Evolutionary conservation across 2,113 vertebrate genomes (phyloP).

Genomic region (Indicator maculatus): DNA sequence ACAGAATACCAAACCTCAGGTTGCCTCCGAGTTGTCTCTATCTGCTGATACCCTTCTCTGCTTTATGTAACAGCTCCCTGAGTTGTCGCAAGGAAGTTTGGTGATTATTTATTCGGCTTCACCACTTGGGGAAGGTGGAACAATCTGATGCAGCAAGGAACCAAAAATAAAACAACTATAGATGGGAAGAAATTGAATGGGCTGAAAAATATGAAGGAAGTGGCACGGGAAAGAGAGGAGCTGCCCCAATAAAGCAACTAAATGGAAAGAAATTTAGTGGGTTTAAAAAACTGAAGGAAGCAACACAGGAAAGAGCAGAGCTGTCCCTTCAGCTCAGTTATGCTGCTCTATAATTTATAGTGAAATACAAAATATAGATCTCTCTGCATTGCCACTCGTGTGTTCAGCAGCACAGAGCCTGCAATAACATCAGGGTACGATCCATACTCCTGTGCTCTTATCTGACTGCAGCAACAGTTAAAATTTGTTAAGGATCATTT

Average conservation of each 20-base stretch:
- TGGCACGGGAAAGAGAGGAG: neutral
- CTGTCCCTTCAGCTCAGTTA: neutral
- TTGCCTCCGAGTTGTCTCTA: constrained; percentile 71
- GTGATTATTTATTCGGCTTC: neutral
- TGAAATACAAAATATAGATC: neutral
- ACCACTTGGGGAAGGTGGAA: neutral
- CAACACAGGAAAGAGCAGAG: neutral
- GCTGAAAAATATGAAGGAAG: neutral
- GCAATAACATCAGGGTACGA: neutral
- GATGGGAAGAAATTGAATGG: neutral
- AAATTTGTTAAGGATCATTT: constrained; percentile 14
- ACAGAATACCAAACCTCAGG: constrained; percentile 72
- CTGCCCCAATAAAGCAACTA: neutral
- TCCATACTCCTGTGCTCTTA: neutral
- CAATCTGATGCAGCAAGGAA: neutral
- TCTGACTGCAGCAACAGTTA: constrained; percentile 15
- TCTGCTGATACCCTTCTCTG: constrained; percentile 43
- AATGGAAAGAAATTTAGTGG: neutral
- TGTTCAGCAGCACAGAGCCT: neutral
- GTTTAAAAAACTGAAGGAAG: neutral
- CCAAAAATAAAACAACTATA: neutral
- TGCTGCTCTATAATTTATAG: neutral
- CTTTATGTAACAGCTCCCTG: neutral
- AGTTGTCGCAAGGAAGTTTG: neutral
- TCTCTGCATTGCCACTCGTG: neutral